These are phyloP conservation scores for Oscheius sp. DNA, from an alignment of 2,888 invertebrate genomes.

Conservation along the genomic window DNA sequence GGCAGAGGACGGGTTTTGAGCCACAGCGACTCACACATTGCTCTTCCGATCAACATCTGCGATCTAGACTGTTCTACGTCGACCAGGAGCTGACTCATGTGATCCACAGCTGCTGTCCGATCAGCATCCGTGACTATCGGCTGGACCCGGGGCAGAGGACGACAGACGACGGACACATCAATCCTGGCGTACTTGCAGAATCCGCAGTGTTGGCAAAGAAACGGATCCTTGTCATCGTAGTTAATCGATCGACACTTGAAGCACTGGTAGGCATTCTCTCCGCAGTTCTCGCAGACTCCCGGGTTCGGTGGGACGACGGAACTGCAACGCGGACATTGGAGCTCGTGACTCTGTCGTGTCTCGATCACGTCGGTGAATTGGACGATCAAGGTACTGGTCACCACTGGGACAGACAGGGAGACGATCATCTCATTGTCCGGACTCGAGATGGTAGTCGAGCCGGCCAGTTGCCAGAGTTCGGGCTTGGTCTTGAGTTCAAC, in stretches of 20 bases:
- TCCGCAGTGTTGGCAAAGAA: conserved; percentile 97
- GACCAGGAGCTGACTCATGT: conserved; percentile 89
- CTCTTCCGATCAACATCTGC: conserved; percentile 89
- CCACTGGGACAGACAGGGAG: conserved; percentile 81
- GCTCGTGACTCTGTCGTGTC: conserved; percentile 85
- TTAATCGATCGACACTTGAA: conserved; percentile 98
- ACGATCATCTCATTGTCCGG: conserved; percentile 42
- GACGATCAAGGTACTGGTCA: conserved; percentile 97
- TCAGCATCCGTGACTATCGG: conserved; percentile 97
- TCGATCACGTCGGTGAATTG: conserved; percentile 98
- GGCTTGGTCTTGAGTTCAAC: conserved; percentile 89
- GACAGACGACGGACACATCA: conserved; percentile 90
- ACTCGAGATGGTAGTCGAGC: conserved; percentile 79
- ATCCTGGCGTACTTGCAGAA: conserved; percentile 99
- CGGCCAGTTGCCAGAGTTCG: conserved; percentile 91
- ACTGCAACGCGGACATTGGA: conserved; percentile 80
- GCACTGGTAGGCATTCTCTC: conserved; percentile 98
- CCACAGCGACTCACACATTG: conserved; percentile 85
- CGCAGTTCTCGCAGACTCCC: conserved; percentile 95
- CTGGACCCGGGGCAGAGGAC: conserved; percentile 92
- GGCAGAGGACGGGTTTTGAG: conserved; percentile 43
- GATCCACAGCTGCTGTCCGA: conserved; percentile 81
- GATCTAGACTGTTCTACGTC: conserved; percentile 94
- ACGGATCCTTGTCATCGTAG: conserved; percentile 98
- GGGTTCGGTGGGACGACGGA: conserved; percentile 96